Conservation (phyloP, 2,797 vertebrate species). For the Myotis vivesi region DNA sequence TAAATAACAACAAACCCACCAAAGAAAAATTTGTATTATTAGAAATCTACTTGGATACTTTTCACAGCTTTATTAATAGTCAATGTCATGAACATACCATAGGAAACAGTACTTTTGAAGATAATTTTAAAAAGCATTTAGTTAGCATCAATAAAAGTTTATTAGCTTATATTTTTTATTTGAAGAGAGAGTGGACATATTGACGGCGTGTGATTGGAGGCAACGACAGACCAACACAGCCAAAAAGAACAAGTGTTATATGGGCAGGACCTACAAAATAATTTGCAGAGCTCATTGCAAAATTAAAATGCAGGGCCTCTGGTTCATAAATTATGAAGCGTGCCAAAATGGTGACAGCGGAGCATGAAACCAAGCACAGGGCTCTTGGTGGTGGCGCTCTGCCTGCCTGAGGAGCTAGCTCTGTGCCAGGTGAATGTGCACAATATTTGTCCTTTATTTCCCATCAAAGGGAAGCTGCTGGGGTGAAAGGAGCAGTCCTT, state of each 20-base stretch:
- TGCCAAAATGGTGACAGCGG: background rate
- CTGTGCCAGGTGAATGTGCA: background rate
- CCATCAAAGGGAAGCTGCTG: background rate
- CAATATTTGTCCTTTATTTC: background rate
- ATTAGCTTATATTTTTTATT: conserved; percentile 18
- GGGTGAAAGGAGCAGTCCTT: background rate
- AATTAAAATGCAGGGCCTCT: background rate
- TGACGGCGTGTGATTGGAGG: background rate
- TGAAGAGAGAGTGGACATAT: background rate
- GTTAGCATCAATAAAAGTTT: background rate
- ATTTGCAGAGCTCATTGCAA: background rate
- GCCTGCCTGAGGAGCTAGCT: background rate
- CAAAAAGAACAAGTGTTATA: background rate
- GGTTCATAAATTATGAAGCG: background rate
- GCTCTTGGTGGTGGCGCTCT: background rate
- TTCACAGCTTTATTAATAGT: background rate
- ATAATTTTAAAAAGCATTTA: conserved; percentile 16
- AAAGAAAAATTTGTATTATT: background rate
- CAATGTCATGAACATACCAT: background rate
- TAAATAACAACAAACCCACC: background rate
- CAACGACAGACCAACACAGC: background rate
- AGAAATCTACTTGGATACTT: background rate
- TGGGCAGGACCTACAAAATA: background rate
- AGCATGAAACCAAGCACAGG: background rate
- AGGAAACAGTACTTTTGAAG: background rate